Conservation (phyloP, 2,888 invertebrate species). For the Hecatera dysodea region DNA sequence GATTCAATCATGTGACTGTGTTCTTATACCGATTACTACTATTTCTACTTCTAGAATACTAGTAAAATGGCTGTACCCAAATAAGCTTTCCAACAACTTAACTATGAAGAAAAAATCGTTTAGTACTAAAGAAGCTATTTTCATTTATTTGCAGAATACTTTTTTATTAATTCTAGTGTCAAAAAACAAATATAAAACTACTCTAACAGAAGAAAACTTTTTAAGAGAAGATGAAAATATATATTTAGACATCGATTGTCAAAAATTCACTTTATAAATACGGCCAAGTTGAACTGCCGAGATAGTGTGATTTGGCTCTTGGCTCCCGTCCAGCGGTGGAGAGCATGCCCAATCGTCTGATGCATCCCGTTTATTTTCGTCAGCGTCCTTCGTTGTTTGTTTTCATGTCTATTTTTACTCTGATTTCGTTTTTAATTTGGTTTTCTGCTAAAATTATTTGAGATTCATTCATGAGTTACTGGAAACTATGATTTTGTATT, state of each 20-base stretch:
- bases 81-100: slow-evolving; percentile 13
- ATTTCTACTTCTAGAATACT: slow-evolving; percentile 7
- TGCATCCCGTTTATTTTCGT: slow-evolving; percentile 84
- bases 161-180: neutral
- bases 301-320: slow-evolving; percentile 68
- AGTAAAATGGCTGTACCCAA: slow-evolving; percentile 25
- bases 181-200: neutral
- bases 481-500: slow-evolving; percentile 23
- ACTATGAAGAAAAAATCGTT: neutral
- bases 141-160: slow-evolving; percentile 1
- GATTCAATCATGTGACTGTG: slow-evolving; percentile 15
- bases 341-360: slow-evolving; percentile 80
- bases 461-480: slow-evolving; percentile 57
- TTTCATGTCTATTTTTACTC: slow-evolving; percentile 81
- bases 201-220: too few species aligned
- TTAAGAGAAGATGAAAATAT: neutral
- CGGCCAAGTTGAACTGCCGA: slow-evolving; percentile 48
- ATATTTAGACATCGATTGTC: slow-evolving; percentile 27
- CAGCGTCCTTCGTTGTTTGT: slow-evolving; percentile 83
- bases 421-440: slow-evolving; percentile 71
- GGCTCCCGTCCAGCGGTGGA: slow-evolving; percentile 77
- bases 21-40: slow-evolving; percentile 17
- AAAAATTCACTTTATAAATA: slow-evolving; percentile 73
- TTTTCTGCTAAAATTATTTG: slow-evolving; percentile 56
- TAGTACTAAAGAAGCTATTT: slow-evolving; percentile 7